These are phyloP conservation scores for Mimachlamys varia DNA, from an alignment of 2,888 invertebrate species.

Conservation along the genomic window DNA sequence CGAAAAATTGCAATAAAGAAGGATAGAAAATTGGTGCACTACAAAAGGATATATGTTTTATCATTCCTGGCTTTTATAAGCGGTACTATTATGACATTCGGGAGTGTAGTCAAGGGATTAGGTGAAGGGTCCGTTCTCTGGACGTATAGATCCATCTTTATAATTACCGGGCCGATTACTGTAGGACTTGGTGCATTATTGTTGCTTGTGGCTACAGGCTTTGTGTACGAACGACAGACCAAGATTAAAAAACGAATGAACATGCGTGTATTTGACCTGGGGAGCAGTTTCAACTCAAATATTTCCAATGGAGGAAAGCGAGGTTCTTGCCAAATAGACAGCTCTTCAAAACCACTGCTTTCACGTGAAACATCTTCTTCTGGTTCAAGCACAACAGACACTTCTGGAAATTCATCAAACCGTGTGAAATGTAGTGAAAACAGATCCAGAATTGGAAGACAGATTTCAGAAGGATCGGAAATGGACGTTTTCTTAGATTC, in stretches of 20 bases:
- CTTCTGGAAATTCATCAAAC: not conserved
- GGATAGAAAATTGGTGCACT: not conserved
- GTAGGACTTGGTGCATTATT: not conserved
- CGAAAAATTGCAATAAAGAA: not conserved
- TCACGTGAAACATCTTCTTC: not conserved
- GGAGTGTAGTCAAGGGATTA: not conserved
- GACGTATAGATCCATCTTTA: not conserved
- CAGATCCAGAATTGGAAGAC: not conserved
- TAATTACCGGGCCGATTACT: not conserved
- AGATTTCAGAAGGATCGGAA: not conserved
- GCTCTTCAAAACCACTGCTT: not conserved
- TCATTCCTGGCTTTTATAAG: not conserved
- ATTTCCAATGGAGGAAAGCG: not conserved
- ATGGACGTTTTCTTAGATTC: not conserved
- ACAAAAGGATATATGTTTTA: not conserved
- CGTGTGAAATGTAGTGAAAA: not conserved
- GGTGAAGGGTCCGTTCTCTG: not conserved
- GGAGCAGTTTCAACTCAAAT: not conserved
- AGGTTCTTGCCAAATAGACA: not conserved
- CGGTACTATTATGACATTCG: not conserved
- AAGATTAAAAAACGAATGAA: not conserved
- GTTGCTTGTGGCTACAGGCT: not conserved
- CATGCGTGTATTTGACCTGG: not conserved
- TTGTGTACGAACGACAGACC: not conserved
- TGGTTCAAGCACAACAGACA: slow-evolving; percentile 8